Evolutionary conservation across 2,888 invertebrate species (phyloP).

Genomic region (Amorpha juglandis): DNA sequence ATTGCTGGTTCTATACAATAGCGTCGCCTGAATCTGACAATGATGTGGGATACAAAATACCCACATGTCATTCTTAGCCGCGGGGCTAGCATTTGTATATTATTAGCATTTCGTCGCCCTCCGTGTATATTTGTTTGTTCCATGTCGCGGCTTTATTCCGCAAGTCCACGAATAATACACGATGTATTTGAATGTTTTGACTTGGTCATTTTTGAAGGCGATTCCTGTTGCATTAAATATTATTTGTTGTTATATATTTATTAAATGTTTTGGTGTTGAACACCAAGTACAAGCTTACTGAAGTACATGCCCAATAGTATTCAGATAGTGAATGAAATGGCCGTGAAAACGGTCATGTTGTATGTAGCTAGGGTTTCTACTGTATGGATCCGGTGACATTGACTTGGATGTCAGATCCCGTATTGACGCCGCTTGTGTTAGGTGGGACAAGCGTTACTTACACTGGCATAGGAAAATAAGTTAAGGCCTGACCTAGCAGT

Average conservation of each 20-base stretch:
- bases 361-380: no score
- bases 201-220: not conserved
- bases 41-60: slow-evolving; percentile 6
- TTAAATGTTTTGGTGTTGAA: no score
- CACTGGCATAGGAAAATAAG: no score
- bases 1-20: not conserved
- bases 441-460: no score
- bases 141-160: not conserved
- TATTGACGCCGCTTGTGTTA: no score
- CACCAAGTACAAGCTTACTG: no score
- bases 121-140: not conserved
- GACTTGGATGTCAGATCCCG: no score
- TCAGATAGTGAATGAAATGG: no score
- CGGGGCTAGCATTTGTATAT: slow-evolving; percentile 9
- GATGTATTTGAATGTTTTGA: not conserved
- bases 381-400: no score
- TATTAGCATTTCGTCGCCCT: not conserved
- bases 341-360: no score
- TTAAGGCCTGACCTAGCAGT: no score
- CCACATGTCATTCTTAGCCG: not conserved
- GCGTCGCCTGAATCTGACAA: not conserved
- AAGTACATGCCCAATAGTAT: no score
- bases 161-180: not conserved
- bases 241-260: not conserved
- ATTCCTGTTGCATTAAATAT: not conserved